Evolutionary conservation across 2,888 invertebrate species (phyloP), one percentile per base, ranked within the genome.

Genomic region (Mythimna ferrago): DNA sequence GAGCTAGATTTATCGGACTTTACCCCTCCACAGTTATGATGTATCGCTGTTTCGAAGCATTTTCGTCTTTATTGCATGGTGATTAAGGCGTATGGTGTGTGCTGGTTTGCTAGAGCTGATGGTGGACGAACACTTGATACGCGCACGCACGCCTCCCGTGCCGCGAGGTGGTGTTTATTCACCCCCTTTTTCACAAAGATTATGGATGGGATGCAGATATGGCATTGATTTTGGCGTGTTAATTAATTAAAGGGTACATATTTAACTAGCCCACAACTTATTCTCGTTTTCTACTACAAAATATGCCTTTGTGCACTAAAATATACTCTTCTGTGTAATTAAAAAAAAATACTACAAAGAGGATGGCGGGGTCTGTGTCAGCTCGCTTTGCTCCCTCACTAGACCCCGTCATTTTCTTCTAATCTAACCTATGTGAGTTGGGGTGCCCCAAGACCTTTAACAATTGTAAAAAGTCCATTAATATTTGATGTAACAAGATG

Each of bases 91-190:
- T 67, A 71, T 57, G 14, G 74, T 54, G 44, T 54, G 57, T 62
- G 71, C n/a, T 41, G 66, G 76, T 68, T 61, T 57, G 66, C 58
- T 66, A 70, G 68, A 75, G 73, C 70, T 83, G 81, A 73, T 81
- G 80, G 80, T 88, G 87, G 87, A 86, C 85, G 86, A 89, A 89
- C 86, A 94, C 88, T 86, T 89, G 93, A 94, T 92, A 93, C 90
- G 87, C 87, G 85, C 91, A 93, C 93, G 92, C 93, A 92, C 92
- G 90, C 90, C 93, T 93, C 89, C 92, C 88, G 88, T 88, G 85
- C 76, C 83, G 82, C 85, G 87, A 91, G 93, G 93, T 92, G 92
- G 92, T 93, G 93, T 94, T 91, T 92, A 87, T 91, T 92, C 93
- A 92, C 93, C 94, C 93, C 94, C 87, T 86, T 77, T 48, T 64